Evolutionary conservation across 1,140 invertebrate species (phyloP).

Genomic region (Portunus trituberculatus): DNA sequence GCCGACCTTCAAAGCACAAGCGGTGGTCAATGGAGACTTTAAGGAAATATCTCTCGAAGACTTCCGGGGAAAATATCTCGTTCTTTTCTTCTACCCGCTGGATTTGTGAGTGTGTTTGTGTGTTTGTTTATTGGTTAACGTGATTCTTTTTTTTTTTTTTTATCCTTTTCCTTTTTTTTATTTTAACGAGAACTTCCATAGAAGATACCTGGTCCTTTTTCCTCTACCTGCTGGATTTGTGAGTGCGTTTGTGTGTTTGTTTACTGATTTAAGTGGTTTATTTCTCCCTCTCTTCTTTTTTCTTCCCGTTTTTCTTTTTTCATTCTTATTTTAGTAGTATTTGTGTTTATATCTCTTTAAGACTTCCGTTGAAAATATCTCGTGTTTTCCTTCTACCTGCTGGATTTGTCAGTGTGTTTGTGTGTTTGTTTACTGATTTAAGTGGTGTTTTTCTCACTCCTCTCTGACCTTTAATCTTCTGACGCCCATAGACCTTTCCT

Average conservation of each 20-base stretch:
- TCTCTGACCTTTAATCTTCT: too few species aligned
- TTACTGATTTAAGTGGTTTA: too few species aligned
- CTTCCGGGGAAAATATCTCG: slow-evolving; percentile 97
- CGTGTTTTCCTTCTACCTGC: slow-evolving; percentile 85
- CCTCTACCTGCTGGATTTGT: too few species aligned
- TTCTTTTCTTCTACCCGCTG: slow-evolving; percentile 98
- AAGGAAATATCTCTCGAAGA: slow-evolving; percentile 93
- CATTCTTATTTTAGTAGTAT: too few species aligned
- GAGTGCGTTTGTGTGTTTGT: too few species aligned
- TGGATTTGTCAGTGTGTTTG: slow-evolving; percentile 85
- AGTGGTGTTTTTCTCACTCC: background rate
- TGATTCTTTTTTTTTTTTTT: slow-evolving; percentile 78
- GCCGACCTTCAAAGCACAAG: slow-evolving; percentile 92
- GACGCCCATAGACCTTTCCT: too few species aligned
- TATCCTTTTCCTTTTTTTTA: too few species aligned
- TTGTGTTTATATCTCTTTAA: slow-evolving; percentile 83
- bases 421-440: background rate
- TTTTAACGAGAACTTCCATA: too few species aligned
- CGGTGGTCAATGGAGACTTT: slow-evolving; percentile 95
- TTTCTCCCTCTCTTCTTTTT: too few species aligned
- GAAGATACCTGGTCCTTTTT: too few species aligned
- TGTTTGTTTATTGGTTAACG: slow-evolving; percentile 83
- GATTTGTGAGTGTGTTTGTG: slow-evolving; percentile 80
- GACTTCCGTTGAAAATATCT: slow-evolving; percentile 85
- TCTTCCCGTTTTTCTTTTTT: too few species aligned